Evolutionary conservation across 2,888 invertebrate species (phyloP).

Genomic region (Myopa testacea): DNA sequence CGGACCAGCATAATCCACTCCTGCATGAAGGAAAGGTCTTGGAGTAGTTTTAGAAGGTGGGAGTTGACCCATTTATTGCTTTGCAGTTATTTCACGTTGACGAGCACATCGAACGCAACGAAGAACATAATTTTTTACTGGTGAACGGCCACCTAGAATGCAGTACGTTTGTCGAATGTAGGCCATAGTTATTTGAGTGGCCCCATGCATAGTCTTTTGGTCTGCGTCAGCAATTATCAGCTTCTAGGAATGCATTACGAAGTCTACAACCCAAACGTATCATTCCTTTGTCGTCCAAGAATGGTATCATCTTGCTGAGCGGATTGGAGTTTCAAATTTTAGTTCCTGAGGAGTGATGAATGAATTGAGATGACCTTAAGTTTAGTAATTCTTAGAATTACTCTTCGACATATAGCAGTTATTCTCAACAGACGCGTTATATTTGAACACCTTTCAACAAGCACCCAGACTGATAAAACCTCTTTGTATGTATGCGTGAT

Average conservation of each 20-base stretch:
- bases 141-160: background rate
- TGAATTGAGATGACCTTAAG: background rate
- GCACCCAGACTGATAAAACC: background rate
- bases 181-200: background rate
- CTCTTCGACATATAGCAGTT: background rate
- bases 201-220: background rate
- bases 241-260: background rate
- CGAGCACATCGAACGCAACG: background rate
- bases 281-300: too few relatives aligned
- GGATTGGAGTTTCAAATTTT: background rate
- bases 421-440: background rate
- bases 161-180: background rate
- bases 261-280: too few relatives aligned
- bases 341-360: background rate
- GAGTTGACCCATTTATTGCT: too few relatives aligned
- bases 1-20: too few relatives aligned
- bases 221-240: background rate
- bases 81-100: background rate
- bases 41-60: too few relatives aligned
- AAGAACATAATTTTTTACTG: background rate
- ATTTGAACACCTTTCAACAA: background rate
- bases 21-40: too few relatives aligned
- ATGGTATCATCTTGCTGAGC: too few relatives aligned
- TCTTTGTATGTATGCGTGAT: constrained; percentile 29
- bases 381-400: background rate